Base-by-base conservation (phyloP, 2,113 vertebrate genomes). In the Melospiza melodia region DNA sequence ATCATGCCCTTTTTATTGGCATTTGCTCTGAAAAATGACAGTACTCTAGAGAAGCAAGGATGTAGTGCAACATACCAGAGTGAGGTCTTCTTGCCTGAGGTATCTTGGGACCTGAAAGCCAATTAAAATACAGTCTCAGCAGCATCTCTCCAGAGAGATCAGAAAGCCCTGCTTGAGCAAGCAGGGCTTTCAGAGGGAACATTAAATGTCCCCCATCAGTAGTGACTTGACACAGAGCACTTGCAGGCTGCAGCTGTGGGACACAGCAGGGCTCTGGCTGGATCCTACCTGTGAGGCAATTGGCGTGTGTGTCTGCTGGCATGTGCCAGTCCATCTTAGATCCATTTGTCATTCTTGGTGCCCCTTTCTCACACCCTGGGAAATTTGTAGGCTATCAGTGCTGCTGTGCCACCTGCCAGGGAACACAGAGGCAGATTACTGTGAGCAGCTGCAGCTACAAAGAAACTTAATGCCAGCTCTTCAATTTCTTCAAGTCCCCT, bases 11-110 rank as follows among this genome's bases (percentile, higher is more conserved):
- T 77, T 72, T 57, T 84, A 62, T 57, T 75, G 61, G 55, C 68
- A 49, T 91, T 86, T 86, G 61, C 65, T 68, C 90, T 89, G 93
- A 96, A 95, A 94, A 96, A 93, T 69, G 63, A 94, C 92, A 90
- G 93, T 63, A 19, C 90, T 75, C 76, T 79, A 20, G 72, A 92
- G 90, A 79, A 83, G 82, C 39, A 52, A 77, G 31, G 76, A 74
- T 67, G 76, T 67, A 59, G 31, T 51, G 27, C 90, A 86, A 31
- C 59, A 61, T 74, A 78, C 79, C 28, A 1, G 28, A 85, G 65
- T 3, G 2, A 94, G 61, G 43, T 57, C 61, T 58, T 51, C 81
- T 52, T 78, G 89, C 57, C 55, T 72, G 80, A 81, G 69, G 20
- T 4, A 0, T 80, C 85, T 59, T 79, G 91, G 73, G 89, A 83